These are phyloP conservation scores for Belonocnema kinseyi DNA, from an alignment of 1,140 invertebrate genomes.

Conservation along the genomic window DNA sequence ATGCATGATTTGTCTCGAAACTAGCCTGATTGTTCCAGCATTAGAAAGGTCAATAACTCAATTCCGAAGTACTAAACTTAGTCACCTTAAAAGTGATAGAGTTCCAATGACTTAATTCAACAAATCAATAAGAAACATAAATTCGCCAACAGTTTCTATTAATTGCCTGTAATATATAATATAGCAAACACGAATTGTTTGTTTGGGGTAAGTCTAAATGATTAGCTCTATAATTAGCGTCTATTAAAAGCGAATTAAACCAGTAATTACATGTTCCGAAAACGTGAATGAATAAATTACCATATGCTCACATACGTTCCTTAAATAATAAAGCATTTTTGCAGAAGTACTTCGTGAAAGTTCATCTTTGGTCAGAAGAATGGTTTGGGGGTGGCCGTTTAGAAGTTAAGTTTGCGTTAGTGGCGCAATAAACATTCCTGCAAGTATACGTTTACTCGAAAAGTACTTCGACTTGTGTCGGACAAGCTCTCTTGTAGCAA, in stretches of 20 bases:
- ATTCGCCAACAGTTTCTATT: too few species aligned
- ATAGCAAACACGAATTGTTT: too few species aligned
- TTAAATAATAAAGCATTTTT: slow-evolving; percentile 17
- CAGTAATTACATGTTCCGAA: background rate
- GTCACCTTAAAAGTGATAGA: too few species aligned
- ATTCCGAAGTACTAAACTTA: too few species aligned
- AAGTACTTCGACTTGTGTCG: slow-evolving; percentile 21
- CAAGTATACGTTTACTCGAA: slow-evolving; percentile 15
- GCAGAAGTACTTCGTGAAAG: background rate
- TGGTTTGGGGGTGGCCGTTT: background rate
- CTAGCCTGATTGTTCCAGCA: too few species aligned
- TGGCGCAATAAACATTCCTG: slow-evolving; percentile 18
- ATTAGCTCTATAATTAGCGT: too few species aligned
- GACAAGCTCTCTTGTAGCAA: slow-evolving; percentile 26
- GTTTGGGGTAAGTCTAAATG: too few species aligned
- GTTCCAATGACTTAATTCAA: too few species aligned
- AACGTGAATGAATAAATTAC: background rate
- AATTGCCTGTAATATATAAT: too few species aligned
- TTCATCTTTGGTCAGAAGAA: slow-evolving; percentile 13
- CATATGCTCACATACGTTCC: background rate
- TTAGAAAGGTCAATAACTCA: too few species aligned
- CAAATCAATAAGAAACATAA: too few species aligned
- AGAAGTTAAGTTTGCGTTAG: slow-evolving; percentile 24
- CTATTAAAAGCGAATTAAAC: background rate
- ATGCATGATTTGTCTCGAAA: too few species aligned